Conservation (phyloP, 1,140 invertebrate genomes). For the Dreissena rostriformis region DNA sequence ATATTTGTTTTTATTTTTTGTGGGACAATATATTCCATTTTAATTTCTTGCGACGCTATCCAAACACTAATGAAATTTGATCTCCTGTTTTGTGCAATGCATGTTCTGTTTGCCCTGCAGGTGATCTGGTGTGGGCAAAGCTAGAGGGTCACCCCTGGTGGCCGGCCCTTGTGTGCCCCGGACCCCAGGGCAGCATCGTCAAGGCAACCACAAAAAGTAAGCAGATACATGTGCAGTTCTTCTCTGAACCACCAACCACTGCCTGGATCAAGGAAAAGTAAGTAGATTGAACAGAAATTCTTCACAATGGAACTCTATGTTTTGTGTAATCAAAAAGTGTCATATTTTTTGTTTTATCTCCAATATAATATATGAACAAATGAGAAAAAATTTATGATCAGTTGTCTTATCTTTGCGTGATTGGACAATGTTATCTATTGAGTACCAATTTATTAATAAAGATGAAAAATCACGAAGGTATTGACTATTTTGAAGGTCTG, state of each 20-base stretch:
- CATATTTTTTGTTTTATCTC: neutral
- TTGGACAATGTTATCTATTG: neutral
- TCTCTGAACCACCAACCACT: constrained; percentile 14
- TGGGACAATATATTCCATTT: no score
- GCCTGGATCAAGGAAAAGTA: constrained; percentile 44
- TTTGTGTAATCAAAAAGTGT: neutral
- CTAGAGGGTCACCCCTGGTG: constrained; percentile 40
- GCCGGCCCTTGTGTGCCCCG: constrained; percentile 26
- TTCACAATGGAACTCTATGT: neutral
- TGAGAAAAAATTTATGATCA: neutral
- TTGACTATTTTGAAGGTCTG: constrained; percentile 19
- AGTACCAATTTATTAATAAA: neutral
- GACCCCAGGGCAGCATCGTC: neutral
- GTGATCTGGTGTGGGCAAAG: constrained; percentile 38
- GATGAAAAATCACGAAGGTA: neutral
- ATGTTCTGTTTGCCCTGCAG: constrained; percentile 7
- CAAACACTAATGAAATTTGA: neutral
- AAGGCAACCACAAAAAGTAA: neutral
- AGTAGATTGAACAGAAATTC: neutral
- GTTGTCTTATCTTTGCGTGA: neutral
- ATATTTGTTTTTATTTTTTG: no score
- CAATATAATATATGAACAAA: neutral
- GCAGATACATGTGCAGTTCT: constrained; percentile 37
- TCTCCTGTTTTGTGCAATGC: neutral
- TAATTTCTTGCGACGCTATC: no score